Conservation (phyloP, 2,888 invertebrate genomes). For the Zele albiditarsus region DNA sequence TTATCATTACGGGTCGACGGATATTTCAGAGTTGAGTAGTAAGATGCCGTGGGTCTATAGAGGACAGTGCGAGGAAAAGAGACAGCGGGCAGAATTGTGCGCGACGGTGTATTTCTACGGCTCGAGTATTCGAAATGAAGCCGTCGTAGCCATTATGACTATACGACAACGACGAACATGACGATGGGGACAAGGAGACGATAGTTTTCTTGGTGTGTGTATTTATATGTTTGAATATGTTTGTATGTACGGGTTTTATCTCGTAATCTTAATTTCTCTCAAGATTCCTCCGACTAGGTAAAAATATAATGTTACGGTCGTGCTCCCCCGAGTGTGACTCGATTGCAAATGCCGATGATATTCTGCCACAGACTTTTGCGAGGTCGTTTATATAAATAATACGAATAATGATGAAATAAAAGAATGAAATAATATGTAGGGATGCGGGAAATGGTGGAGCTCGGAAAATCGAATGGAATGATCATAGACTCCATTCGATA, state of each 20-base stretch:
- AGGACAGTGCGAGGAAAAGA: background rate
- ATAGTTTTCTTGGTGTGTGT: background rate
- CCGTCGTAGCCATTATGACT: conserved; percentile 50
- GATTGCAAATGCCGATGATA: conserved; percentile 57
- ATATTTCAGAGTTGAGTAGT: conserved; percentile 28
- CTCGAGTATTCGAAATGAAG: conserved; percentile 57
- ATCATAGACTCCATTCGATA: too few relatives aligned
- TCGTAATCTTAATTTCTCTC: conserved; percentile 63
- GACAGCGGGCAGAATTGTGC: background rate
- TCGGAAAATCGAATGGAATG: too few relatives aligned
- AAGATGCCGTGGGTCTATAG: background rate
- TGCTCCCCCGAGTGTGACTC: conserved; percentile 59
- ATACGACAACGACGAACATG: conserved; percentile 8
- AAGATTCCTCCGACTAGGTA: conserved; percentile 57
- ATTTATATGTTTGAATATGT: conserved; percentile 12
- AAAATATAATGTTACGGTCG: conserved; percentile 61
- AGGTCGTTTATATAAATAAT: conserved; percentile 4
- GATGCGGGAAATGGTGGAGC: too few relatives aligned
- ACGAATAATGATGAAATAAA: background rate
- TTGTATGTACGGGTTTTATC: conserved; percentile 53
- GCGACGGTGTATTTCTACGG: background rate
- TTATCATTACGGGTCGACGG: conserved; percentile 58
- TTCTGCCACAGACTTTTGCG: conserved; percentile 11
- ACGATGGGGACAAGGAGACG: conserved; percentile 1
- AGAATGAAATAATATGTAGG: background rate